These are phyloP conservation scores for Papilio polyxenes DNA, from an alignment of 1,140 invertebrate species.

Conservation along the genomic window DNA sequence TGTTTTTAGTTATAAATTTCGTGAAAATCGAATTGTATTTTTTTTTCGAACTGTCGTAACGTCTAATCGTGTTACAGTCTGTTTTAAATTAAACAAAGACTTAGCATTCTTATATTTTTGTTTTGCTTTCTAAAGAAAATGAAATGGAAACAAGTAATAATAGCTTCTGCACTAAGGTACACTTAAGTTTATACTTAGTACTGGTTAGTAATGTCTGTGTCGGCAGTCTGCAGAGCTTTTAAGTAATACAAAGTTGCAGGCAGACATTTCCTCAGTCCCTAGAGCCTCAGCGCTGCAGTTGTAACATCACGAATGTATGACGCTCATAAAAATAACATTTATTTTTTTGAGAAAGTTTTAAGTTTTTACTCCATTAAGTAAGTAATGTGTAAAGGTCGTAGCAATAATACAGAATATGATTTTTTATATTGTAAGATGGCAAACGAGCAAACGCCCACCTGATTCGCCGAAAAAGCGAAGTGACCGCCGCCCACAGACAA, in stretches of 20 bases:
- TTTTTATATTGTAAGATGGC: no score
- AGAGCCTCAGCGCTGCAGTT: not conserved
- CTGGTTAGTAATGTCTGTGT: constrained; percentile 16
- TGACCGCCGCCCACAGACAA: no score
- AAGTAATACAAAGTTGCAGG: constrained; percentile 22
- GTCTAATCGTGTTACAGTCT: not conserved
- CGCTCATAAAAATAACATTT: not conserved
- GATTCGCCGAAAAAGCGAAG: no score
- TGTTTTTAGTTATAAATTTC: no score
- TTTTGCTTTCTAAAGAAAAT: constrained; percentile 20
- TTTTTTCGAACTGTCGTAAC: not conserved
- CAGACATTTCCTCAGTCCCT: not conserved
- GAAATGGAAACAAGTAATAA: constrained; percentile 24
- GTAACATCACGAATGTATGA: constrained; percentile 12
- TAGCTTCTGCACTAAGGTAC: constrained; percentile 15
- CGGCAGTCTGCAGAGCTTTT: constrained; percentile 17
- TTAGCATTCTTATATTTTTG: not conserved
- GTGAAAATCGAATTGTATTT: not conserved
- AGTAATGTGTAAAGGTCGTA: no score
- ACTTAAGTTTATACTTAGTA: constrained; percentile 24
- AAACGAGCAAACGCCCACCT: no score
- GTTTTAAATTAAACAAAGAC: not conserved
- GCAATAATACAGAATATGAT: no score
- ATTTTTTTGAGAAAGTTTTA: not conserved
- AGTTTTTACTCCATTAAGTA: no score